These are phyloP conservation scores for Eulithis prunata DNA, from an alignment of 2,888 invertebrate species.

Conservation along the genomic window DNA sequence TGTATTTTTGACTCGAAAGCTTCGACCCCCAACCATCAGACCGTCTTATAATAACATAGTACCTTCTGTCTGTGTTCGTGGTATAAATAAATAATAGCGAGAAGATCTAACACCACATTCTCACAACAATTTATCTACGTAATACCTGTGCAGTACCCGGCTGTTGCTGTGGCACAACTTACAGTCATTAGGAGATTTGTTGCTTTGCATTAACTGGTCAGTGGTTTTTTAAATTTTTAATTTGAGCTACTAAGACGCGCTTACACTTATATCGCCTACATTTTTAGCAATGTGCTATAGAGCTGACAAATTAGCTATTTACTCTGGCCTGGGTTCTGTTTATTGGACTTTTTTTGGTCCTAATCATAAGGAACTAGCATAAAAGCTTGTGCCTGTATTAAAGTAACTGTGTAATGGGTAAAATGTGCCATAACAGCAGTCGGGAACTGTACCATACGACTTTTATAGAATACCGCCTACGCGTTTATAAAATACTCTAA, in stretches of 20 bases:
- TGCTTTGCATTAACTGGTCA: neutral
- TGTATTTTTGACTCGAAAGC: no score
- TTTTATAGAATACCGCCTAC: constrained; percentile 57
- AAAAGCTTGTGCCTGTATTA: neutral
- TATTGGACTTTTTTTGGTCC: no score
- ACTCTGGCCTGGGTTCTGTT: no score
- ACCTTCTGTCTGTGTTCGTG: constrained; percentile 3
- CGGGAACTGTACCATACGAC: constrained; percentile 44
- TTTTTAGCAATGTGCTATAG: no score
- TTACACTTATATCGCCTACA: no score
- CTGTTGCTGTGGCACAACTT: constrained; percentile 11
- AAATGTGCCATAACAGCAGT: constrained; percentile 5
- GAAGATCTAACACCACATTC: constrained; percentile 43
- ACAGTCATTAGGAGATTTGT: neutral
- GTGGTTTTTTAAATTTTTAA: no score
- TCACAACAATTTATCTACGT: constrained; percentile 61
- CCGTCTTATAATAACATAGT: neutral
- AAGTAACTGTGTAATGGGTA: neutral
- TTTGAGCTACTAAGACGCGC: no score
- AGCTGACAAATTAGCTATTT: no score
- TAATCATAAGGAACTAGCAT: neutral
- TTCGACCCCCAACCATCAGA: neutral
- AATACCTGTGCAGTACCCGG: constrained; percentile 21
- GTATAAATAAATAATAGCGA: constrained; percentile 28
- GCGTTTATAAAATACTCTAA: constrained; percentile 51